Evolutionary conservation across 30 jellyfish, hydroid and myxozoan genomes (phyloP), one percentile per base, ranked within the genome.

Genomic region (Pelagia noctiluca): DNA sequence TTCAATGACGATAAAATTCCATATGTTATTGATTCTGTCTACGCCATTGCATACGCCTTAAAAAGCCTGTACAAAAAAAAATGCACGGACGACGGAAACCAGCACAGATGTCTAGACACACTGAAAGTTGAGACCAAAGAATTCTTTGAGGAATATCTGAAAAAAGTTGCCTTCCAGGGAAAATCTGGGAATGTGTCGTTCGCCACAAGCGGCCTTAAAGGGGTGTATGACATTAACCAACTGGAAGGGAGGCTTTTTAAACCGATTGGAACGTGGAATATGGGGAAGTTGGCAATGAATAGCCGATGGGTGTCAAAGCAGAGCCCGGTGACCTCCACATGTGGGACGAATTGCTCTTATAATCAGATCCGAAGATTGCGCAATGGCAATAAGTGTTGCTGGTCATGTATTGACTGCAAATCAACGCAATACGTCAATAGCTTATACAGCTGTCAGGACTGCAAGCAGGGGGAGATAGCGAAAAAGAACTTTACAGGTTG

Each of bases 21-120:
- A 7, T 86, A 84, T 71, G 89, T 81, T 35, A 91, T 91, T 33
- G 98, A 91, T 72, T 96, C 98, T 5, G 88, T 91, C 2, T 91
- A 79, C 35, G 94, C 98, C 24, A 75, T 76, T 53, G 98, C 98
- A 33, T 52, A 76, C 63, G 98, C 98, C 24, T 67, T 86, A 34
- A 93, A 73, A 47, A 60, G 63, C 48, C 78, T 83, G 13, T 53
- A 37, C 26, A 37, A 65, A 1, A 80, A 75, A 26, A 71, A 76
- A 28, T 77, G 90, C 46, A 75, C 30, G 46, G 78, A 76, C 31
- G 78, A 60, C 64, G 48, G 49, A 19, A 13, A 64, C 3, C 11
- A 24, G 70, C n/a, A n/a, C n/a, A n/a, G n/a, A n/a, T 83, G 92
- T 49, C 10, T 81, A 26, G 36, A 54, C 3, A 33, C 33, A 18